These are phyloP conservation scores for Zootermopsis nevadensis DNA, from an alignment of 2,888 invertebrate species.

Conservation along the genomic window DNA sequence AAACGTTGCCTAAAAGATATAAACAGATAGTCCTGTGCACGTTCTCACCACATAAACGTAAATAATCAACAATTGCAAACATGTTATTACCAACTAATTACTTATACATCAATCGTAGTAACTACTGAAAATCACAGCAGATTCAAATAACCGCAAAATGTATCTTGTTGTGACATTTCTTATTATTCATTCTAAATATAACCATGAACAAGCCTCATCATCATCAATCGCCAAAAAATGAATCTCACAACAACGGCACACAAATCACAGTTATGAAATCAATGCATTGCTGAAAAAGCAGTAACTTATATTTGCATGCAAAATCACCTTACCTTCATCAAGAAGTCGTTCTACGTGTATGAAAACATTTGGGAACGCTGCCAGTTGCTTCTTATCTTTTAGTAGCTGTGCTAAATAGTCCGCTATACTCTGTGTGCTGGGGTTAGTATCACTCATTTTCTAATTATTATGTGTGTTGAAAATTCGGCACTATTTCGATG, in stretches of 20 bases:
- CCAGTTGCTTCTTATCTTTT: conserved; percentile 99
- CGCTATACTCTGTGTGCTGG: conserved; percentile 95
- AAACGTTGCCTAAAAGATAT: not conserved
- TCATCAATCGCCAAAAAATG: too few relatives aligned
- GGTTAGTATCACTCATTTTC: conserved; percentile 56
- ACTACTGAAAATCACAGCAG: too few relatives aligned
- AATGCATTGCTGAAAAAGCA: not conserved
- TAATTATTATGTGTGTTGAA: conserved; percentile 28
- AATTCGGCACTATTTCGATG: conserved; percentile 38
- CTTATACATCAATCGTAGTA: too few relatives aligned
- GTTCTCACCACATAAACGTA: not conserved
- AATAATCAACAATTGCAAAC: not conserved
- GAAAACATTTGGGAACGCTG: conserved; percentile 99
- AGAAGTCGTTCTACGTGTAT: conserved; percentile 98
- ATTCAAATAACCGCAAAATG: too few relatives aligned
- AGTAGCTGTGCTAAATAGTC: conserved; percentile 99
- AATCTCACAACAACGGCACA: not conserved
- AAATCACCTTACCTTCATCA: conserved; percentile 89
- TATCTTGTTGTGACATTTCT: too few relatives aligned
- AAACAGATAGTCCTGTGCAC: not conserved
- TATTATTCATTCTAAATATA: too few relatives aligned
- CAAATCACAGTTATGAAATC: not conserved
- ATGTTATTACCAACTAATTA: not conserved
- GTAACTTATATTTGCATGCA: not conserved
- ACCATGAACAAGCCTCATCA: too few relatives aligned